Percentiles rank a stretch among this genome's conserved stretches.
phyloP scores from a whole-genome alignment of 2,113 vertebrate species.

The Falco punctatus region DNA sequence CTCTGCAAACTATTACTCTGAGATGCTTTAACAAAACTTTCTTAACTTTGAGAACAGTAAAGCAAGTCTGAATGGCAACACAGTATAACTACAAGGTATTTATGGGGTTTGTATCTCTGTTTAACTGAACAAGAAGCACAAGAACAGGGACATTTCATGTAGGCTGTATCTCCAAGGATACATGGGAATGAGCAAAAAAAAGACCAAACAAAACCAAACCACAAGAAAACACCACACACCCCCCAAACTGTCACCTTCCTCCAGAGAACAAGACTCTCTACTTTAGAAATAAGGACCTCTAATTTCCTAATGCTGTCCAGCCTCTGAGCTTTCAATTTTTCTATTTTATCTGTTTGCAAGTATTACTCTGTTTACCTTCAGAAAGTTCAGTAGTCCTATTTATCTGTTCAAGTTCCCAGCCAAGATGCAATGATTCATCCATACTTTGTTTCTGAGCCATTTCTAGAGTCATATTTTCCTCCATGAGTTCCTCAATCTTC shows the following conservation, averaged over 20 bases:
- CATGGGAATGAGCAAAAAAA: not conserved
- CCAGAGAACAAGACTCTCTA: not conserved
- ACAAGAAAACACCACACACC: no score
- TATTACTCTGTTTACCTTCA: constrained; percentile 79
- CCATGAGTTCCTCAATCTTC: constrained; percentile 96
- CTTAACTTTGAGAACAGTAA: not conserved
- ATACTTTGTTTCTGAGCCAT: constrained; percentile 99
- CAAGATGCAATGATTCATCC: constrained; percentile 97
- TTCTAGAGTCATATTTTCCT: constrained; percentile 96
- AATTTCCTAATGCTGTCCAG: not conserved
- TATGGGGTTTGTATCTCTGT: not conserved
- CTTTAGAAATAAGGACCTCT: not conserved
- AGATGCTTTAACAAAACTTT: not conserved
- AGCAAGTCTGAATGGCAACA: not conserved
- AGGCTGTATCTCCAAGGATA: not conserved
- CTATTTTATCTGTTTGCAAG: not conserved
- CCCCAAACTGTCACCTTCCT: not conserved
- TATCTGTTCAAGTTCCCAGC: constrained; percentile 97
- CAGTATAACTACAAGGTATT: not conserved
- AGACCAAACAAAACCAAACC: no score
- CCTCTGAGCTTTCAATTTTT: not conserved
- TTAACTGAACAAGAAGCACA: not conserved
- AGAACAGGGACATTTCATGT: not conserved
- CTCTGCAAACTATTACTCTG: not conserved
- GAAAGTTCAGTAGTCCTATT: constrained; percentile 91